A percentile compares a stretch with the other conserved stretches of the same genome.
Evolutionary conservation across 2,888 invertebrate genomes (phyloP).

Genomic region (Agriopis marginaria): DNA sequence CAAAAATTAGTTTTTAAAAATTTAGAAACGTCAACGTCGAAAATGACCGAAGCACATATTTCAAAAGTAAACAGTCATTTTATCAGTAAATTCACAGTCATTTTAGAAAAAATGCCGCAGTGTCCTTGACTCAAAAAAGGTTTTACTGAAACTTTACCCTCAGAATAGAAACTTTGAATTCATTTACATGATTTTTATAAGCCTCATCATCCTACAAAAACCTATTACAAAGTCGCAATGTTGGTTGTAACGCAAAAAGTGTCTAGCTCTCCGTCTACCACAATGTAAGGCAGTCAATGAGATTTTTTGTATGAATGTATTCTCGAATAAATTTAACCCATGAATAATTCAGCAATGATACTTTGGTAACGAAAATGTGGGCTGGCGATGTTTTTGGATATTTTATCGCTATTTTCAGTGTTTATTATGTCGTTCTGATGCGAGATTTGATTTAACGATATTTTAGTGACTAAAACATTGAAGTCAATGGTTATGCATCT

Average conservation of each 20-base stretch:
- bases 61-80: too few relatives aligned
- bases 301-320: constrained; percentile 46
- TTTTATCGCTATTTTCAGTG: constrained; percentile 23
- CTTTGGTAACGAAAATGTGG: constrained; percentile 30
- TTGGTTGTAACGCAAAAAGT: neutral
- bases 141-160: neutral
- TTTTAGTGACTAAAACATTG: too few relatives aligned
- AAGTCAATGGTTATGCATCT: too few relatives aligned
- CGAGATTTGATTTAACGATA: neutral
- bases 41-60: too few relatives aligned
- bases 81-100: too few relatives aligned
- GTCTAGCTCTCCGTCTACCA: constrained; percentile 30
- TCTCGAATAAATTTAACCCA: constrained; percentile 38
- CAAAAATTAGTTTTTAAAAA: too few relatives aligned
- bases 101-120: too few relatives aligned
- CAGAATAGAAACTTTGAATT: neutral
- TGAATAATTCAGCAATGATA: constrained; percentile 39
- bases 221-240: neutral
- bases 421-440: constrained; percentile 1
- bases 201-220: neutral
- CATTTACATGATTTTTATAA: neutral
- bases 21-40: too few relatives aligned
- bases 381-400: constrained; percentile 21
- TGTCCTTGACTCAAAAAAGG: neutral
- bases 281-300: constrained; percentile 41